Evolutionary conservation across 1,140 invertebrate species (phyloP), one percentile per base, ranked within the genome.

Genomic region (Radopholus similis): DNA sequence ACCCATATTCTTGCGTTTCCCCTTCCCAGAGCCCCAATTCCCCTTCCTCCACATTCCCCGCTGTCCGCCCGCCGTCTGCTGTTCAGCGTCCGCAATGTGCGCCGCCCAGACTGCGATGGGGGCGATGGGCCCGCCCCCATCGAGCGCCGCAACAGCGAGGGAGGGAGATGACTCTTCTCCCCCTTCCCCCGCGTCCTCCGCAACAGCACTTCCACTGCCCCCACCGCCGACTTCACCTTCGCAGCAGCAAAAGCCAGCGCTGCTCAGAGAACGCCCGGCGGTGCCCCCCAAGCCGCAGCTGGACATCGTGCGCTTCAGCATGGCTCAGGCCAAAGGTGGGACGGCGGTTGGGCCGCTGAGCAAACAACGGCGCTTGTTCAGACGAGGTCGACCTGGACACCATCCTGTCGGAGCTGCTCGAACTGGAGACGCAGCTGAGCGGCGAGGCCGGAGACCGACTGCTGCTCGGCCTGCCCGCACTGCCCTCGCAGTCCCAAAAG

Each of bases 281-380:
- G 74, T 75, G 32, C 73, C 73, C 15, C 75, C 73, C 51, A 75
- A 75, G 66, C 73, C 73, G 30, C 70, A 75, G 47, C 64, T 75
- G 40, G 73, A 75, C 64, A 58, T 77, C 58, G 71, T 75, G 18
- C 63, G 73, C 23, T 78, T 73, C 64, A 68, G 62, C 51, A 75
- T 75, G 73, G 76, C 73, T 18, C 76, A 75, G 26, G 76, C 66
- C n/a, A 77, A 72, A 74, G 73, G 73, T 75, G 15, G 9, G 37
- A 47, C n/a, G n/a, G 6, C 44, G 55, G 3, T 71, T 69, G 32
- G 49, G n/a, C 37, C 37, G 15, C 62, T 65, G 18, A 4, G 26
- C 21, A 63, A 23, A 18, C 18, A 23, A 68, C 37, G 11, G 32
- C 21, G 34, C 6, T 71, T 26, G 4, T 74, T 63, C 35, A 75